Base-by-base conservation (phyloP, 2,888 invertebrate genomes). In the Acanthococcus lagerstroemiae region DNA sequence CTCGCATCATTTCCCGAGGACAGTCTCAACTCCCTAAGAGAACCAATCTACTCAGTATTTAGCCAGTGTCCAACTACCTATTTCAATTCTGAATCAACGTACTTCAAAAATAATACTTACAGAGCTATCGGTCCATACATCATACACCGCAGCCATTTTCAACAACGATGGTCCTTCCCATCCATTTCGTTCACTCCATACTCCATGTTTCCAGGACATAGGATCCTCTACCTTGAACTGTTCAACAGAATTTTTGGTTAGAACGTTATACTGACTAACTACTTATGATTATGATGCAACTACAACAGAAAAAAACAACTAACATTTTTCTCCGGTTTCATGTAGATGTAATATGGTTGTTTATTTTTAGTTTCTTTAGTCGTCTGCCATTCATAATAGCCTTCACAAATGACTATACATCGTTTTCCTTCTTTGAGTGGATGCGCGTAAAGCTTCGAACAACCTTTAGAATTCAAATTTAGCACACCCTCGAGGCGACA, bases 321-420 rank as follows among this genome's bases (percentile, higher is more conserved):
- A 65, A 78, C 73, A 65, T 76, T 76, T 25, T 79, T 75, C 27
- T 77, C 72, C 74, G 87, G 86, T 12, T 81, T 81, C 71, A 82
- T 79, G 76, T 87, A 84, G 66, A 91, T 81, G 70, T 84, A 86
- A 74, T 86, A 87, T 0, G 88, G 89, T 72, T 87, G 85, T 73
- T 88, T 90, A 27, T 68, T 69, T 44, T 65, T 67, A 5, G 61
- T 70, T 70, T 48, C 69, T 70, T 80, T 78, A n/a, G 81, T 83
- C 4, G 85, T 84, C 74, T 87, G 83, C 89, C 88, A 89, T 76
- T 89, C 88, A 73, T 88, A 88, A 73, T 85, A 91, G 58, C 92
- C 91, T 77, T 91, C 89, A 68, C 84, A 85, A 12, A 90, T 73
- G 24, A 91, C 79, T 6, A 89, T 81, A 77, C 92, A 92, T 70